Base-by-base conservation (phyloP, 2,113 vertebrate genomes). In the Emydocephalus ijimae region DNA sequence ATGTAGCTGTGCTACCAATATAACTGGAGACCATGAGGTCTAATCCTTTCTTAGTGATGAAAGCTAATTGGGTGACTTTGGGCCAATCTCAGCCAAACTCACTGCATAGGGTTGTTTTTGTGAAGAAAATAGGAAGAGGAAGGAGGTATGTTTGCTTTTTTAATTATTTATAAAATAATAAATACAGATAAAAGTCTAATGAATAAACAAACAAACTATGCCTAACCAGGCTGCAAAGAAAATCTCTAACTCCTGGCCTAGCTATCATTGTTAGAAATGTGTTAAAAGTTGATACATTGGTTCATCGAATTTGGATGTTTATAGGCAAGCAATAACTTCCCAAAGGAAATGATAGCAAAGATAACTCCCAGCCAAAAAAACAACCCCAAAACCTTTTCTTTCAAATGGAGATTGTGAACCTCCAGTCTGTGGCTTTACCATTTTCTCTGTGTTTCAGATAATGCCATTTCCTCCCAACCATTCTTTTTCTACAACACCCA, bases 311-410 rank as follows among this genome's bases (percentile, higher is more conserved):
- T 55, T 88, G 87, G 48, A 50, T 87, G 85, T 55, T 39, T 89
- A 90, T 95, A 93, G 86, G 56, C 94, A 91, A 94, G 4, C 45
- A 81, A 20, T 88, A 85, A 91, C 85, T 55, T 59, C 10, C 10
- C 52, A 92, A 8, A 89, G 89, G 90, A 61, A 29, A 29, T 87
- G 3, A 43, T 39, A 45, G 52, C 48, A 69, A 87, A 93, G 91
- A 85, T 39, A n/a, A 81, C 15, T 39, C 34, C 69, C n/a, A 39
- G n/a, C n/a, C 34, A 34, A 34, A 61, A 57, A 29, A 54, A 54
- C 56, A 64, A 26, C 24, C 59, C 26, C 11, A 1, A 69, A 81
- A 81, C 7, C 69, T 81, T 81, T 39, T 20, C 34, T 81, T 81
- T 81, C 21, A 34, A 81, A 81, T 81, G 7, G 34, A 18, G 69